Conservation (phyloP, 2,113 vertebrate genomes). For the Lipotes vexillifer region DNA sequence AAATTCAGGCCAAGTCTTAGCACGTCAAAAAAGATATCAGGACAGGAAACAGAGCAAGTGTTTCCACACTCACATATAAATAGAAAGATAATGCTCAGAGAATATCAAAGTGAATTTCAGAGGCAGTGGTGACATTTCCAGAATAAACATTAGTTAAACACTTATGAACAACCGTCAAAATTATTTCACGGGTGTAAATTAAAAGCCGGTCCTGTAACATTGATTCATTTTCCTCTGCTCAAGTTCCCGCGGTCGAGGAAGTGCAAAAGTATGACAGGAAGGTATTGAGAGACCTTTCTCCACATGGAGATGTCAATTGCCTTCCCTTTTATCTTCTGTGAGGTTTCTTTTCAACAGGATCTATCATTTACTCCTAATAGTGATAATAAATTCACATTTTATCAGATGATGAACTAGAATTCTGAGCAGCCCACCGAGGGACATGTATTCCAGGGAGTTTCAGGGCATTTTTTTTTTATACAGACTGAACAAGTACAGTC, state of each 20-base stretch:
- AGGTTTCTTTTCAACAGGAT: background rate
- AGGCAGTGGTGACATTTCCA: constrained; percentile 59
- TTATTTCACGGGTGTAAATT: constrained; percentile 69
- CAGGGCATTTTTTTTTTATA: background rate
- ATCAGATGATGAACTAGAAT: constrained; percentile 26
- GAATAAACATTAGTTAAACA: constrained; percentile 62
- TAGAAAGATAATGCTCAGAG: constrained; percentile 41
- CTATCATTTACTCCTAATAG: constrained; percentile 31
- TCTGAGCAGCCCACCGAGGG: constrained; percentile 5
- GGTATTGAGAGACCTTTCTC: constrained; percentile 1
- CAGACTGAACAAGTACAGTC: background rate
- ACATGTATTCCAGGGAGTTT: background rate
- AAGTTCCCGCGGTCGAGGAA: background rate
- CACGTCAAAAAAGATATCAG: constrained; percentile 24
- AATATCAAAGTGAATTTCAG: constrained; percentile 66
- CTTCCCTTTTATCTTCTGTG: constrained; percentile 31
- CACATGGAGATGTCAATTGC: constrained; percentile 1
- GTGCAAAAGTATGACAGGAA: background rate
- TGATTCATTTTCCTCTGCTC: constrained; percentile 58
- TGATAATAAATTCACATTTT: constrained; percentile 52
- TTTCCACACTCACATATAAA: constrained; percentile 32
- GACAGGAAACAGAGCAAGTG: background rate
- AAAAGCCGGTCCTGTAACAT: constrained; percentile 26
- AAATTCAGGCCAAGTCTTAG: constrained; percentile 7
- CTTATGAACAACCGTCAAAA: constrained; percentile 45